Conservation (phyloP, 2,113 vertebrate genomes). For the Ptilorrhoa leucosticta region DNA sequence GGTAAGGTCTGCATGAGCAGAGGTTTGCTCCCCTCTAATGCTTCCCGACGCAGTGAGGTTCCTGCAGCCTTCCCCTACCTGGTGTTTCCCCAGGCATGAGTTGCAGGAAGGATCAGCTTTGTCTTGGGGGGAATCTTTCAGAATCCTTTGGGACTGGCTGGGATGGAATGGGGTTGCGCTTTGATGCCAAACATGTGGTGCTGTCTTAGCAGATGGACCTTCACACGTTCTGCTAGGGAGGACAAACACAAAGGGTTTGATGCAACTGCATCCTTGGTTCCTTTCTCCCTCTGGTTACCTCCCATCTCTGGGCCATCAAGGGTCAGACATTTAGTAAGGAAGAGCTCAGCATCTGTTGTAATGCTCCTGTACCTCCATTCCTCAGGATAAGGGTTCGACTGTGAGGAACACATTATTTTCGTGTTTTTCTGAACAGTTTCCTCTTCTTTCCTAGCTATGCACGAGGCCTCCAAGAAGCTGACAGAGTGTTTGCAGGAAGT, state of each 20-base stretch:
- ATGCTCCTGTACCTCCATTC: neutral
- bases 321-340: neutral
- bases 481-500: slow-evolving; percentile 92
- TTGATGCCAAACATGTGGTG: neutral
- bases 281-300: neutral
- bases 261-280: neutral
- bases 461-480: slow-evolving; percentile 92
- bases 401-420: neutral
- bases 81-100: neutral
- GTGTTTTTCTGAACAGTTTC: neutral
- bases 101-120: neutral
- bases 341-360: neutral
- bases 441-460: slow-evolving; percentile 84
- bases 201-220: neutral
- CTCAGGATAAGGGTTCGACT: neutral
- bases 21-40: neutral
- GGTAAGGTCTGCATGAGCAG: slow-evolving; percentile 63
- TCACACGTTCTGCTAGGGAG: neutral
- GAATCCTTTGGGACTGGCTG: neutral
- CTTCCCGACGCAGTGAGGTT: fast-evolving
- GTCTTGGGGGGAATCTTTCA: neutral
- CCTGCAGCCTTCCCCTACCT: neutral
- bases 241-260: neutral
- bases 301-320: neutral
- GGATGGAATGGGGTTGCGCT: neutral